phyloP scores from a whole-genome alignment of 2,797 vertebrate species.

The Leptatherina wallacei region DNA sequence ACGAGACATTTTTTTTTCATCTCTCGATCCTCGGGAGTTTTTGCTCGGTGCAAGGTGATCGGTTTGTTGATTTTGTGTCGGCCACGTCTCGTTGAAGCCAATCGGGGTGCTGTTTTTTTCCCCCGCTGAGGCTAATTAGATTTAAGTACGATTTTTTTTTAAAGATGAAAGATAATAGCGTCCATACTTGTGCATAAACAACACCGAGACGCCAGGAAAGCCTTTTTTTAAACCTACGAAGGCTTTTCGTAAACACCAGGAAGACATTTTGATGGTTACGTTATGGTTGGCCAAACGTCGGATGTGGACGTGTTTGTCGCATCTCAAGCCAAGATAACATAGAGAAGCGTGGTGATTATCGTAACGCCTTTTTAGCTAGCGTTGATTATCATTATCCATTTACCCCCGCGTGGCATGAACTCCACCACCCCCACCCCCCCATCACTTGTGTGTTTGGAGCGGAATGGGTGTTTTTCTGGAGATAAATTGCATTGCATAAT shows the following conservation, averaged over 20 bases:
- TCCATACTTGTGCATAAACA: background rate
- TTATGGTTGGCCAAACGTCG: slow-evolving; percentile 49
- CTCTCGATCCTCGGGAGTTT: too few species aligned
- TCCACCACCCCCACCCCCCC: too few species aligned
- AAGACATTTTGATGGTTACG: slow-evolving; percentile 72
- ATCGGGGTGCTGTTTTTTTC: too few species aligned
- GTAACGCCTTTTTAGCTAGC: background rate
- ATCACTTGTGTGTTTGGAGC: slow-evolving; percentile 53
- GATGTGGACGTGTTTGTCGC: slow-evolving; percentile 66
- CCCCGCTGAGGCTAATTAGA: slow-evolving; percentile 2
- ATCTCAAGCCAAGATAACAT: slow-evolving; percentile 31
- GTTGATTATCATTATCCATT: background rate
- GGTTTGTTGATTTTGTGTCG: too few species aligned
- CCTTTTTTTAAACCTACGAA: background rate
- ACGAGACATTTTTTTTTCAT: too few species aligned
- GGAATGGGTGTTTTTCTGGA: slow-evolving; percentile 50
- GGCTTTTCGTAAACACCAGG: slow-evolving; percentile 69
- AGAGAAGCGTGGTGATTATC: background rate
- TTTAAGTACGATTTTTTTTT: background rate
- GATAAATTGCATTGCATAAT: slow-evolving; percentile 82
- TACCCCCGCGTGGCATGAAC: slow-evolving; percentile 52
- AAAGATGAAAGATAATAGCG: background rate
- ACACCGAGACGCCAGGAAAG: background rate
- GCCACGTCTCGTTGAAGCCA: too few species aligned
- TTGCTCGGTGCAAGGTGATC: too few species aligned